Conservation (phyloP, 2,113 vertebrate genomes). For the Tyto alba region DNA sequence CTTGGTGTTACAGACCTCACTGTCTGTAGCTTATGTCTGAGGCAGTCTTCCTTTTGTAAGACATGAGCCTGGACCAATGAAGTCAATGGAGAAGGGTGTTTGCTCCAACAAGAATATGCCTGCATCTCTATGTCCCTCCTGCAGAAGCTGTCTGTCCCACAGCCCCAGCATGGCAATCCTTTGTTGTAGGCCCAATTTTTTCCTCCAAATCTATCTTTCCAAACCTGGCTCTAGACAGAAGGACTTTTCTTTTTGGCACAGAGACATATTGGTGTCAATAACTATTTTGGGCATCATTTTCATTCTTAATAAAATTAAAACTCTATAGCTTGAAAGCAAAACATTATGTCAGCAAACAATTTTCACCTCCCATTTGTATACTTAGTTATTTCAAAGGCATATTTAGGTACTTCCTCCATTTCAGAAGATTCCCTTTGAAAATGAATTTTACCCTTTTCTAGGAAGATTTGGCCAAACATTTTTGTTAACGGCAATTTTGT, state of each 20-base stretch:
- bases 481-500: conserved; percentile 43
- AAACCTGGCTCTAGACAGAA: background rate
- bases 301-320: background rate
- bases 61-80: background rate
- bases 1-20: background rate
- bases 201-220: background rate
- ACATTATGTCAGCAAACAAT: background rate
- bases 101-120: background rate
- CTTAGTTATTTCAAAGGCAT: background rate
- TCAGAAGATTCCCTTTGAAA: conserved; percentile 1
- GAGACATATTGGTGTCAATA: background rate
- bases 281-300: background rate
- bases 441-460: background rate
- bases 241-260: background rate
- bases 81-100: background rate
- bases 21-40: background rate
- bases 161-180: background rate
- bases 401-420: background rate
- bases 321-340: background rate
- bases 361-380: background rate
- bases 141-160: background rate
- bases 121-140: background rate
- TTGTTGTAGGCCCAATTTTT: background rate
- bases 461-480: background rate
- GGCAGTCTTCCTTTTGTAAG: background rate